phyloP scores from a whole-genome alignment of 2,113 vertebrate genomes.

The Tragelaphus buxtoni region DNA sequence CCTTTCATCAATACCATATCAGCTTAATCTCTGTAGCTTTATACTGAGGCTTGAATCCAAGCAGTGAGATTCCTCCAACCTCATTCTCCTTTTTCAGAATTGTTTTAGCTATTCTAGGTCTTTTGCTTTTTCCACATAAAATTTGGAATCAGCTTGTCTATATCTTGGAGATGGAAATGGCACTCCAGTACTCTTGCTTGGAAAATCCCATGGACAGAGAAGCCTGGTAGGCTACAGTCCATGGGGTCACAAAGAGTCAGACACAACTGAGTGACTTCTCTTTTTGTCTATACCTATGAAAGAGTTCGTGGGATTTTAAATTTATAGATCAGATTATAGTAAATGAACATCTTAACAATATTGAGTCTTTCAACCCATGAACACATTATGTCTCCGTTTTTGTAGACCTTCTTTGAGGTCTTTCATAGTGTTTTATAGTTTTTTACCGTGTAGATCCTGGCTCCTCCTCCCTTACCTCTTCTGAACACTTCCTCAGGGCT shows the following conservation, averaged over 20 bases:
- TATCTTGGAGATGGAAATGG: background rate
- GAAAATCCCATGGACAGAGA: no score
- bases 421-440: background rate
- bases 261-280: no score
- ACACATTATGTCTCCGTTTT: background rate
- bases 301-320: background rate
- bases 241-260: no score
- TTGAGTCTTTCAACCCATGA: background rate
- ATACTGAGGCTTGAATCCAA: background rate
- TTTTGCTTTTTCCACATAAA: background rate
- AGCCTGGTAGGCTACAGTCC: no score
- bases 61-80: background rate
- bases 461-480: no score
- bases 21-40: background rate
- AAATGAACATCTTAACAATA: background rate
- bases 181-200: no score
- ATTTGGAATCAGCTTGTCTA: background rate
- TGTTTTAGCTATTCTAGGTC: background rate
- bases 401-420: background rate
- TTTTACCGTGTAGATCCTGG: background rate
- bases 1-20: no score
- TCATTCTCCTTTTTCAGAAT: background rate
- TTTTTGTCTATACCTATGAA: background rate
- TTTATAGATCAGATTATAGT: background rate
- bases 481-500: background rate